Percentiles rank a stretch among this genome's conserved stretches.
Evolutionary conservation across 2,113 vertebrate species (phyloP).

Genomic region (Ceyx margarethae): DNA sequence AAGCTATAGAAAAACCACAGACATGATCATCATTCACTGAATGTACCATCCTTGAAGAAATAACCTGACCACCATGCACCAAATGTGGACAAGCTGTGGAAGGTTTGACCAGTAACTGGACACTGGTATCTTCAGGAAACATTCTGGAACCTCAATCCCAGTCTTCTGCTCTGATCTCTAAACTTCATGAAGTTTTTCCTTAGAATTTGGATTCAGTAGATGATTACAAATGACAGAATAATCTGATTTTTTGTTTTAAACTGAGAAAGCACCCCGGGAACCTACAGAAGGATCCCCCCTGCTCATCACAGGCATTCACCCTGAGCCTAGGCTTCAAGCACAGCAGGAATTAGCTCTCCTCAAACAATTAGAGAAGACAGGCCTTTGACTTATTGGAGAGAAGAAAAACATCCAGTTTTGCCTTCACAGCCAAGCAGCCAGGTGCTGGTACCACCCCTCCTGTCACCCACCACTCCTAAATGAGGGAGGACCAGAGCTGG

Average conservation of each 20-base stretch:
- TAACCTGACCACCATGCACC: background rate
- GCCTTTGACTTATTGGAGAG: background rate
- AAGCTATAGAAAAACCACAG: background rate
- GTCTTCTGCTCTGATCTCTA: background rate
- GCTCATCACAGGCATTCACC: fast-evolving
- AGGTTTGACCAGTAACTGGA: background rate
- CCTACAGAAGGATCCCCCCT: background rate
- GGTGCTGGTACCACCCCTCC: background rate
- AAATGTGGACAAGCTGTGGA: background rate
- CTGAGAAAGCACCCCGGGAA: background rate
- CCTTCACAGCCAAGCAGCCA: background rate
- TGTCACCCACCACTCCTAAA: background rate
- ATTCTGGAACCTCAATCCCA: background rate
- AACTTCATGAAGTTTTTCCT: background rate
- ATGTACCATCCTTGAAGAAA: background rate
- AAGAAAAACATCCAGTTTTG: background rate
- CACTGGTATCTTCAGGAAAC: background rate
- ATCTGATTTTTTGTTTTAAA: background rate
- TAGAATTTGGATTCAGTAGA: background rate
- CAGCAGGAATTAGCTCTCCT: background rate
- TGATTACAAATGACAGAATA: background rate
- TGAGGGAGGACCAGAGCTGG: background rate
- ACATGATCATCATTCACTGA: background rate
- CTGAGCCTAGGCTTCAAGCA: fast-evolving
- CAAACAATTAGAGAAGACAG: background rate